Evolutionary conservation across 1,140 invertebrate genomes (phyloP).

Genomic region (Drosophila sulfurigaster): DNA sequence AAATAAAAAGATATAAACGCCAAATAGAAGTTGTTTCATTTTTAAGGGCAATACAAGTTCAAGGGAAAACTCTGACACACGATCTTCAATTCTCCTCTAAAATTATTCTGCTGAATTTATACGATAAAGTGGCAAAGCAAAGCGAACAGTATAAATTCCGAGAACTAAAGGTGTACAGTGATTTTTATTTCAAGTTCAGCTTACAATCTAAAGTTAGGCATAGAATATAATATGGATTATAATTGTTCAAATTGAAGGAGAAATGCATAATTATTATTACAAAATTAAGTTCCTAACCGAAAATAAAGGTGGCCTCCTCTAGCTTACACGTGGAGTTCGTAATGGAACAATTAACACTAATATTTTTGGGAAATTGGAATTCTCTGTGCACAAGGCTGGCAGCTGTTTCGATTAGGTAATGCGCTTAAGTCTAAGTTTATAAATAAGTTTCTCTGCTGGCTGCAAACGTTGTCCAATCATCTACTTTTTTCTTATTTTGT

Average conservation of each 20-base stretch:
- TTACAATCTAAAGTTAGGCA: slow-evolving; percentile 41
- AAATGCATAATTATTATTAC: background rate
- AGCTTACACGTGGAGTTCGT: slow-evolving; percentile 15
- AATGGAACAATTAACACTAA: slow-evolving; percentile 7
- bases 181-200: slow-evolving; percentile 51
- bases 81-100: background rate
- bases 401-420: background rate
- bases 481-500: background rate
- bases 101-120: background rate
- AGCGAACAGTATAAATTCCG: background rate
- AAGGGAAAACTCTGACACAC: background rate
- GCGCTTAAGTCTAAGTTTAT: slow-evolving; percentile 11
- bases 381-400: background rate
- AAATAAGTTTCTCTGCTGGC: slow-evolving; percentile 3
- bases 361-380: slow-evolving; percentile 23
- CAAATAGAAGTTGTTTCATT: too few species aligned
- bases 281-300: background rate
- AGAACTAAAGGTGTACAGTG: background rate
- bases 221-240: slow-evolving; percentile 57
- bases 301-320: background rate
- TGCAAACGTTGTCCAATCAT: slow-evolving; percentile 6
- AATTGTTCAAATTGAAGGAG: slow-evolving; percentile 45
- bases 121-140: background rate
- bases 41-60: too few species aligned
- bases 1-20: background rate